Evolutionary conservation across 2,797 vertebrate genomes (phyloP).

Genomic region (Ataeniobius toweri): DNA sequence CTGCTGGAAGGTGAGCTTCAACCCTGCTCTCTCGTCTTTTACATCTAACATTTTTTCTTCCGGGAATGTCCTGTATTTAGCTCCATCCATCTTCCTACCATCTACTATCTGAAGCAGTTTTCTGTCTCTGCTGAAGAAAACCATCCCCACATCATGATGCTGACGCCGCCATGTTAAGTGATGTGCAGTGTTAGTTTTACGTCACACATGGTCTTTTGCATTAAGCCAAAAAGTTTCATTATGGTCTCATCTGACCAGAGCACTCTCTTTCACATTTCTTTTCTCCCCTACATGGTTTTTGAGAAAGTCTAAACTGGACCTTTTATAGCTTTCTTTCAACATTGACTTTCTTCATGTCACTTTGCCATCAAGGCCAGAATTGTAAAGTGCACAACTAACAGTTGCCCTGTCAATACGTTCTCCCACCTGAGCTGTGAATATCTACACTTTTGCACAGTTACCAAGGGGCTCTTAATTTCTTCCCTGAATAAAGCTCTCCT

Average conservation of each 20-base stretch:
- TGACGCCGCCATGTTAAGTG: neutral
- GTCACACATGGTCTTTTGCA: neutral
- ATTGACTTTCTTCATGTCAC: no score
- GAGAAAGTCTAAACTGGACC: neutral
- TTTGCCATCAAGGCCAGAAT: no score
- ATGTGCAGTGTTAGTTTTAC: neutral
- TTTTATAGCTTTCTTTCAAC: no score
- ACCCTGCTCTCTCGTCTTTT: neutral
- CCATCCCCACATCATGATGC: neutral
- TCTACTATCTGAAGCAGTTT: neutral
- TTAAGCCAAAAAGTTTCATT: neutral
- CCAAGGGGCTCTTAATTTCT: neutral
- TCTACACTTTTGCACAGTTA: neutral
- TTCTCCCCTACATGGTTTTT: neutral
- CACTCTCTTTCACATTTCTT: no score
- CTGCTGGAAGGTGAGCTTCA: neutral
- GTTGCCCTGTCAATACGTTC: neutral
- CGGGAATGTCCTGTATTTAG: no score
- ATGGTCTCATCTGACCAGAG: neutral
- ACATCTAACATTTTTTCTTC: no score
- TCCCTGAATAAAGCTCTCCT: neutral
- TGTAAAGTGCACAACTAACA: no score
- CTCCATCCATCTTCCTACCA: no score
- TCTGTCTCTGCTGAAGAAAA: neutral
- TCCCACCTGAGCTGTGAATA: neutral